Evolutionary conservation across 2,888 invertebrate species (phyloP).

Genomic region (Imbricaverruca yamaguchii): DNA sequence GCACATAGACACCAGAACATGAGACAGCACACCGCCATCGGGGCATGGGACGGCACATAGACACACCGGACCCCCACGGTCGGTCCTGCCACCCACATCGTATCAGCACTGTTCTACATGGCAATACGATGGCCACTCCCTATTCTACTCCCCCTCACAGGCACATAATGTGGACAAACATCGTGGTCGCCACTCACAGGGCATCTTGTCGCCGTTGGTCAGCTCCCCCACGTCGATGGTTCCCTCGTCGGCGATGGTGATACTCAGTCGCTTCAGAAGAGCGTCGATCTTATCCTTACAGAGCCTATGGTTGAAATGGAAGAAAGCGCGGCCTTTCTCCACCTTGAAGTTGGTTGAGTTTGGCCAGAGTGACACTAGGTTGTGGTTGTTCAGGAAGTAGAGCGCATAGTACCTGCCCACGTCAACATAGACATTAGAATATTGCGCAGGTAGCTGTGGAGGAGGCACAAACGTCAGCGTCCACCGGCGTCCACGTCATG

Average conservation of each 20-base stretch:
- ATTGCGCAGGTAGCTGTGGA: too few species aligned
- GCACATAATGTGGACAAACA: too few species aligned
- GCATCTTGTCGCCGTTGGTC: constrained; percentile 37
- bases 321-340: constrained; percentile 63
- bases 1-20: too few species aligned
- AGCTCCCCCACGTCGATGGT: constrained; percentile 47
- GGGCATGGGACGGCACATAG: too few species aligned
- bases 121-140: too few species aligned
- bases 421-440: constrained; percentile 35
- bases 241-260: constrained; percentile 34
- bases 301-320: constrained; percentile 86
- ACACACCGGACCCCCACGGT: too few species aligned
- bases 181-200: constrained; percentile 1
- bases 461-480: too few species aligned
- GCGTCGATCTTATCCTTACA: constrained; percentile 69
- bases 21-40: too few species aligned
- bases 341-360: constrained; percentile 52
- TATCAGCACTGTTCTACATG: too few species aligned
- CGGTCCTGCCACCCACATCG: too few species aligned
- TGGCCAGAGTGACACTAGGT: constrained; percentile 45
- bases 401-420: constrained; percentile 50
- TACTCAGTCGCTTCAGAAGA: constrained; percentile 44
- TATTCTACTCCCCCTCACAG: too few species aligned
- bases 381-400: constrained; percentile 45
- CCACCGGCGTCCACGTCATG: too few species aligned